Percentiles rank a stretch among this genome's conserved stretches.
Conservation (phyloP, 2,113 vertebrate species). For the Nymphicus hollandicus region DNA sequence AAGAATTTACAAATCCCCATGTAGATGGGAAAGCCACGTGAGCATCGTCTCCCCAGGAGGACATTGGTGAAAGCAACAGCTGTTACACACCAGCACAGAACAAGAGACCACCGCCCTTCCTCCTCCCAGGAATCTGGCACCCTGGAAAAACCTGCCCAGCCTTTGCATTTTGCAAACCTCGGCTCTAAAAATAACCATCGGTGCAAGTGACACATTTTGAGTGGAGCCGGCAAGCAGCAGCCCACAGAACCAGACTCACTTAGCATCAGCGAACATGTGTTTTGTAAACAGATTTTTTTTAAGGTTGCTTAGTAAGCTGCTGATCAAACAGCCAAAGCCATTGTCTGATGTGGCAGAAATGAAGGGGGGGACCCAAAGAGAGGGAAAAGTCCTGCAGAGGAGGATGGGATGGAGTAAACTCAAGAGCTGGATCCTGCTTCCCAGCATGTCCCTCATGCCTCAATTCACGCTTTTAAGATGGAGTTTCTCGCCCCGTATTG, state of each 20-base stretch:
- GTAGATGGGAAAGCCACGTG: rapidly evolving
- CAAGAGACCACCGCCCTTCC: neutral
- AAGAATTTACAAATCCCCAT: neutral
- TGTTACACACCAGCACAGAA: rapidly evolving
- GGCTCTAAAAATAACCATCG: conserved; percentile 24
- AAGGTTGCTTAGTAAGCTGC: neutral
- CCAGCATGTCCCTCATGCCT: rapidly evolving
- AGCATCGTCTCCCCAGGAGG: neutral
- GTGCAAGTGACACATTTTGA: conserved; percentile 38
- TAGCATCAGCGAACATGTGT: neutral
- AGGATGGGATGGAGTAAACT: neutral
- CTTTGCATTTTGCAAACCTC: conserved; percentile 34
- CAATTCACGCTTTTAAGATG: neutral
- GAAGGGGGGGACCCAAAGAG: neutral
- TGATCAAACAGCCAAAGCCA: neutral
- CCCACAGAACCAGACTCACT: conserved; percentile 40
- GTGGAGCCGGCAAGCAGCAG: neutral
- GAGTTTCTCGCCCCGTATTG: neutral
- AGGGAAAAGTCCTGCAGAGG: neutral
- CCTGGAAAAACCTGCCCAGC: conserved; percentile 37
- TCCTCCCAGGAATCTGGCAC: neutral
- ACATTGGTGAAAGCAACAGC: neutral
- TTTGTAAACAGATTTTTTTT: conserved; percentile 47
- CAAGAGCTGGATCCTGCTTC: neutral
- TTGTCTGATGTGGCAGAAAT: neutral